phyloP scores from a whole-genome alignment of 1,140 invertebrate species.

The Leptinotarsa defecta region DNA sequence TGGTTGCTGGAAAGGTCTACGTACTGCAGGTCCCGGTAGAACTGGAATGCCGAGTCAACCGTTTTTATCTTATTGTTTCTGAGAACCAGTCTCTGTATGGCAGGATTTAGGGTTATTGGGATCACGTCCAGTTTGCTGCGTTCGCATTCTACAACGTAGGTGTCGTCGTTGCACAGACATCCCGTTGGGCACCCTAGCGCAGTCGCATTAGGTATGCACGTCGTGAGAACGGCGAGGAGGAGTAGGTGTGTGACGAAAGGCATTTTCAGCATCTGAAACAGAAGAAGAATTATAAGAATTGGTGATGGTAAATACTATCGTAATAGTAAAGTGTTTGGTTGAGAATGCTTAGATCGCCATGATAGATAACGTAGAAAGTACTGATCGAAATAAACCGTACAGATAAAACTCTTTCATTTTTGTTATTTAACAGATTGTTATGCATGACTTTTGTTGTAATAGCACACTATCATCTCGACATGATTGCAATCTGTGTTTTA shows the following conservation, averaged over 20 bases:
- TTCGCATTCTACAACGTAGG: constrained; percentile 83
- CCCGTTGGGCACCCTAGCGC: constrained; percentile 70
- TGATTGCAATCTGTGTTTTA: too few relatives aligned
- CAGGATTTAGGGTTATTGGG: constrained; percentile 88
- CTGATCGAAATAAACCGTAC: too few relatives aligned
- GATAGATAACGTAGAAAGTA: too few relatives aligned
- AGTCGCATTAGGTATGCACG: constrained; percentile 50
- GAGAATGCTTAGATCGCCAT: too few relatives aligned
- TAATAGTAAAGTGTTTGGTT: too few relatives aligned
- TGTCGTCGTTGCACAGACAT: constrained; percentile 87
- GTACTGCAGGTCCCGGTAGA: constrained; percentile 82
- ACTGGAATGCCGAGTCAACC: constrained; percentile 83
- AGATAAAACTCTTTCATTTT: too few relatives aligned
- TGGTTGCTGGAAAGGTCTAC: constrained; percentile 85
- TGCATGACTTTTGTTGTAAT: too few relatives aligned
- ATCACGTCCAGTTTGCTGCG: constrained; percentile 84
- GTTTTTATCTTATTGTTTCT: constrained; percentile 85
- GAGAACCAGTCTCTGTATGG: constrained; percentile 80
- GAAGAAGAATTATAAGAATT: constrained; percentile 17
- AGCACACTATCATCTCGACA: too few relatives aligned
- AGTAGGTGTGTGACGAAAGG: constrained; percentile 37
- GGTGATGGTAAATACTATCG: too few relatives aligned
- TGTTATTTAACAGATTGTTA: too few relatives aligned
- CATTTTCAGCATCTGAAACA: constrained; percentile 54
- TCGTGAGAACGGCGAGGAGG: constrained; percentile 53